These are phyloP conservation scores for Drosophila yakuba DNA, from an alignment of 1,140 invertebrate species.

Conservation along the genomic window DNA sequence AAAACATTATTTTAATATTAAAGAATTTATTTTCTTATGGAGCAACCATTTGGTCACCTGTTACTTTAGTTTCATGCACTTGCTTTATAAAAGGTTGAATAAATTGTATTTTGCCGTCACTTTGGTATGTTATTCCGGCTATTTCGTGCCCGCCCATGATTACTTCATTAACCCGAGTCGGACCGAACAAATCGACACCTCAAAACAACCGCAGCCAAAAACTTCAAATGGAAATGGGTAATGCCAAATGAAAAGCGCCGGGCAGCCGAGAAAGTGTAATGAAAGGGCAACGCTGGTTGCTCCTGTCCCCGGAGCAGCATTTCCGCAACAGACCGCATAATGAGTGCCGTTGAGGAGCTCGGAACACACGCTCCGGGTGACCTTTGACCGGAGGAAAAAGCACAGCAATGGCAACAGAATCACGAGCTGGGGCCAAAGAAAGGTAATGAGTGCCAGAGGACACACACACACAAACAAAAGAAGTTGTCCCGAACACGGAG, in stretches of 20 bases:
- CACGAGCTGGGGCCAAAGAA: constrained; percentile 31
- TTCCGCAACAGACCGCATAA: constrained; percentile 83
- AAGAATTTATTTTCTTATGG: background rate
- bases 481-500: constrained; percentile 47
- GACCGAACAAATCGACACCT: constrained; percentile 75
- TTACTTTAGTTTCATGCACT: background rate
- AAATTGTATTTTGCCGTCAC: constrained; percentile 8
- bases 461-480: constrained; percentile 64
- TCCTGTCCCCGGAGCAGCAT: constrained; percentile 32
- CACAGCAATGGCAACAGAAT: background rate
- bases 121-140: background rate
- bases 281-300: constrained; percentile 54
- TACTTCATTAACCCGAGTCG: constrained; percentile 71
- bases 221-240: constrained; percentile 53
- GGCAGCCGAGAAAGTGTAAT: constrained; percentile 66
- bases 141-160: constrained; percentile 44
- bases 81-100: constrained; percentile 10
- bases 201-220: constrained; percentile 49
- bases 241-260: constrained; percentile 75
- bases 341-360: constrained; percentile 54
- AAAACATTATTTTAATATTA: background rate
- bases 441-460: constrained; percentile 82
- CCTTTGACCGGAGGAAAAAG: constrained; percentile 17
- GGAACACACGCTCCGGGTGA: constrained; percentile 33
- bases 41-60: constrained; percentile 4